Percentiles rank a stretch among this genome's conserved stretches.
phyloP scores from a whole-genome alignment of 2,888 invertebrate species.

The Leptinotarsa peninsularis region DNA sequence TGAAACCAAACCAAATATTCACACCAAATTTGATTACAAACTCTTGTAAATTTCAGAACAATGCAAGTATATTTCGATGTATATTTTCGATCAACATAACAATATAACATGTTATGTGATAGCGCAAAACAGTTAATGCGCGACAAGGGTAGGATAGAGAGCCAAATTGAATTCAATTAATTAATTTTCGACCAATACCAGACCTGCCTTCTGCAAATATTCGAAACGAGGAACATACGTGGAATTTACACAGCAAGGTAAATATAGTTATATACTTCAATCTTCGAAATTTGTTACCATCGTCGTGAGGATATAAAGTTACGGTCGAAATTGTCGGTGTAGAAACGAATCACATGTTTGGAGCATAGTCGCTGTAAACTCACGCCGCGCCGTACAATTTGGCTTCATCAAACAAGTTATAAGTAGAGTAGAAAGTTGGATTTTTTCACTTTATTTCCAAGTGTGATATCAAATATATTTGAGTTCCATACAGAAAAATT shows the following conservation, averaged over 20 bases:
- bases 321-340: not conserved
- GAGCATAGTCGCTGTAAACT: not conserved
- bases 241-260: constrained; percentile 49
- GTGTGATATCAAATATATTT: too few species aligned
- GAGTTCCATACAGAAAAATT: too few species aligned
- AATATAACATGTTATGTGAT: constrained; percentile 19
- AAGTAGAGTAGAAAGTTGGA: too few species aligned
- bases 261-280: constrained; percentile 42
- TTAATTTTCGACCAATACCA: constrained; percentile 55
- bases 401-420: too few species aligned
- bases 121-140: not conserved
- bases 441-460: too few species aligned
- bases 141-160: constrained; percentile 1
- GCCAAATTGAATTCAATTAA: constrained; percentile 52
- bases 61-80: constrained; percentile 1
- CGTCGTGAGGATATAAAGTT: not conserved
- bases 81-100: constrained; percentile 15
- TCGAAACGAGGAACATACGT: constrained; percentile 49
- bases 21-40: constrained; percentile 12
- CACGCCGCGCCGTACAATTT: not conserved
- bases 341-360: not conserved
- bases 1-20: not conserved
- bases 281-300: constrained; percentile 37
- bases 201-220: constrained; percentile 51
- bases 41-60: constrained; percentile 16